phyloP scores from a whole-genome alignment of 2,888 invertebrate genomes.

The Isotomurus palustris region DNA sequence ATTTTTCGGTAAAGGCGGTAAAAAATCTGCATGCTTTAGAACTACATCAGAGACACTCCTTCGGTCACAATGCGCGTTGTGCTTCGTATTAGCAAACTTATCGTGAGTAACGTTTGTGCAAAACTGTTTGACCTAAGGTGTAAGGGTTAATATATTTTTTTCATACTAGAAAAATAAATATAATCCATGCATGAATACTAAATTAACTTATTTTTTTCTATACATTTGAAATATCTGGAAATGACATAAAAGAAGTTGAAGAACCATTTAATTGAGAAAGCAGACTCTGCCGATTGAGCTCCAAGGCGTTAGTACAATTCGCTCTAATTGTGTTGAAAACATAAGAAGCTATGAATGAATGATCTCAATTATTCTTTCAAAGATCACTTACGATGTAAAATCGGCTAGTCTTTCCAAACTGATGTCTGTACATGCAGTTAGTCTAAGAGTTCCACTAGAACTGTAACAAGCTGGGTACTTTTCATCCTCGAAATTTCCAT shows the following conservation, averaged over 20 bases:
- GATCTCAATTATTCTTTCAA: no score
- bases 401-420: background rate
- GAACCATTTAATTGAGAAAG: no score
- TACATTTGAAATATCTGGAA: no score
- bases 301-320: no score
- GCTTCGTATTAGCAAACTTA: slow-evolving; percentile 61
- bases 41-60: slow-evolving; percentile 59
- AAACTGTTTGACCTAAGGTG: slow-evolving; percentile 54
- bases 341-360: no score
- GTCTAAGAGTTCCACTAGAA: slow-evolving; percentile 26
- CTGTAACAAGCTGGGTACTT: slow-evolving; percentile 58
- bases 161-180: no score
- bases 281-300: no score
- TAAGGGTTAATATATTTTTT: no score
- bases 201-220: no score
- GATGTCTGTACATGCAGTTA: background rate
- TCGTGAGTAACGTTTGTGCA: slow-evolving; percentile 61
- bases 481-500: slow-evolving; percentile 57
- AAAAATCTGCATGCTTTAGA: slow-evolving; percentile 50
- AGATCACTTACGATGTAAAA: background rate
- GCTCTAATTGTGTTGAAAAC: no score
- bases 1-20: background rate
- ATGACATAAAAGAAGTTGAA: no score
- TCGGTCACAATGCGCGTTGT: slow-evolving; percentile 60
- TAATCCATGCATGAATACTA: no score